Evolutionary conservation across 2,888 invertebrate species (phyloP).

Genomic region (Pecten maximus): DNA sequence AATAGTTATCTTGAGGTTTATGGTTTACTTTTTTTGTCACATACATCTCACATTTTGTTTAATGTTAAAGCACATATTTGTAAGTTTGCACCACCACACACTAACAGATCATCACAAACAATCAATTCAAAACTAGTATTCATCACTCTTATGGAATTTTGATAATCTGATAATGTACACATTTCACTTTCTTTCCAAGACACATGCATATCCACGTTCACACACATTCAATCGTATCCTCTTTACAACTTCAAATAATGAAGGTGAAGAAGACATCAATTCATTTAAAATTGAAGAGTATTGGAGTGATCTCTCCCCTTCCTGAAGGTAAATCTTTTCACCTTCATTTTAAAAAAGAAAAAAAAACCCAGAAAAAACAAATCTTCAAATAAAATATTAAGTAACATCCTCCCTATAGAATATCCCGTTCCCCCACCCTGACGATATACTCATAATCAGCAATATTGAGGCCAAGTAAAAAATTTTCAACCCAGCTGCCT

Average conservation of each 20-base stretch:
- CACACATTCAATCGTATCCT: not conserved
- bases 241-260: conserved; percentile 15
- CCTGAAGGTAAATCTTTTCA: not conserved
- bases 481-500: not conserved
- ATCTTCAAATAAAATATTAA: not conserved
- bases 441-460: not conserved
- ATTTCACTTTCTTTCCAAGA: not conserved
- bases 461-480: not conserved
- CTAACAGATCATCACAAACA: conserved; percentile 19
- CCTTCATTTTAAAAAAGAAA: conserved; percentile 6
- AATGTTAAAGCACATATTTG: conserved; percentile 6
- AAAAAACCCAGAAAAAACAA: not conserved
- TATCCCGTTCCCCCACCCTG: not conserved
- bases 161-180: not conserved
- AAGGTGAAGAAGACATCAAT: not conserved
- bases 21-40: not conserved
- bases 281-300: conserved; percentile 20
- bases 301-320: conserved; percentile 29
- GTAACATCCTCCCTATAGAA: not conserved
- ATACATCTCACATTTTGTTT: not conserved
- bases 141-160: not conserved
- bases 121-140: conserved; percentile 15
- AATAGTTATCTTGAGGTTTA: not conserved
- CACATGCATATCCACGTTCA: conserved; percentile 32
- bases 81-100: conserved; percentile 26